Evolutionary conservation across 2,113 vertebrate genomes (phyloP).

Genomic region (Parus major): DNA sequence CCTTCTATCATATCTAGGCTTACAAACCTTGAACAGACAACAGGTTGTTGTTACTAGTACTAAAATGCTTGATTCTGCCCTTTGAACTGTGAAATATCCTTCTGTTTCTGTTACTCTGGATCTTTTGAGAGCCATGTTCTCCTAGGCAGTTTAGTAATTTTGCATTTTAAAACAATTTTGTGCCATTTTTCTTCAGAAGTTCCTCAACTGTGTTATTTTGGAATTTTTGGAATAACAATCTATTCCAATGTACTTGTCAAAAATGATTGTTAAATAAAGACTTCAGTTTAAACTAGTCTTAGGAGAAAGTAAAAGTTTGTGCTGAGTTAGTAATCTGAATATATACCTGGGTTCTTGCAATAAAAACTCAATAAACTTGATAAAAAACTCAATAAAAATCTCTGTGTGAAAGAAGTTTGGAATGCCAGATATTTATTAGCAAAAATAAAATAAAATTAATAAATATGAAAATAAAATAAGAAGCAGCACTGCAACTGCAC

Average conservation of each 20-base stretch:
- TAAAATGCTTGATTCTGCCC: not conserved
- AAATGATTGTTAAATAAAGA: not conserved
- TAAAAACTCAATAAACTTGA: not conserved
- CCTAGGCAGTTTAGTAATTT: not conserved
- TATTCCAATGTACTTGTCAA: not conserved
- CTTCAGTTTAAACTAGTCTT: not conserved
- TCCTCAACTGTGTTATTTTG: not conserved
- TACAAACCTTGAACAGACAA: not conserved
- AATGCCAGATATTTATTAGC: not conserved
- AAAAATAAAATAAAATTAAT: not conserved
- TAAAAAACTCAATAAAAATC: not conserved
- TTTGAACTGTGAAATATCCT: not conserved
- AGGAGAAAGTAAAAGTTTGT: not conserved
- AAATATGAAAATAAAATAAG: not conserved
- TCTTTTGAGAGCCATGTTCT: not conserved
- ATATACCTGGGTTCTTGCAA: rapidly evolving
- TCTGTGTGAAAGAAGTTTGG: not conserved
- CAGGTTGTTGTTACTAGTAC: not conserved
- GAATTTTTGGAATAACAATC: not conserved
- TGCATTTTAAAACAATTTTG: not conserved
- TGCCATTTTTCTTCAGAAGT: not conserved
- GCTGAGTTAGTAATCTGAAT: not conserved
- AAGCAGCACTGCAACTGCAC: not conserved
- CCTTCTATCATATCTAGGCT: not conserved
- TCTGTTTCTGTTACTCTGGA: not conserved